A percentile compares a stretch with the other conserved stretches of the same genome.
phyloP scores from a whole-genome alignment of 2,888 invertebrate species.

The Cyclophora albipunctata region DNA sequence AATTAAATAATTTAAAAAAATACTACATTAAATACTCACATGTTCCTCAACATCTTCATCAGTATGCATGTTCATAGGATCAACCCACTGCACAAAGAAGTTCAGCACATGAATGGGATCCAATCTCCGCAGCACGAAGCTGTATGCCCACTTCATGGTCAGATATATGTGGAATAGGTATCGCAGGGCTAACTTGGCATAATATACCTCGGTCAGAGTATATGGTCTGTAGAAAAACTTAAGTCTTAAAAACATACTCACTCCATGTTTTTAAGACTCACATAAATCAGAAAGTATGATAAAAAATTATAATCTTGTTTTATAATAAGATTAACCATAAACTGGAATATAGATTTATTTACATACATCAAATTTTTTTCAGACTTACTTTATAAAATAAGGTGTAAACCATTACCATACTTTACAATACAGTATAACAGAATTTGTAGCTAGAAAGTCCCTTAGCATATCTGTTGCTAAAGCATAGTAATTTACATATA shows the following conservation, averaged over 20 bases:
- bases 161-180: slow-evolving; percentile 42
- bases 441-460: too few species aligned
- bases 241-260: too few species aligned
- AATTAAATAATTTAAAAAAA: background rate
- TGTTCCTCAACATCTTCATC: slow-evolving; percentile 31
- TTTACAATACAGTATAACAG: too few species aligned
- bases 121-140: slow-evolving; percentile 23
- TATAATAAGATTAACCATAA: slow-evolving; percentile 9
- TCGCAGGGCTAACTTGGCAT: slow-evolving; percentile 40
- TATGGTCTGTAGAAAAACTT: slow-evolving; percentile 35
- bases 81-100: slow-evolving; percentile 53
- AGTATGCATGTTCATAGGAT: slow-evolving; percentile 34
- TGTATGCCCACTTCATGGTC: slow-evolving; percentile 42
- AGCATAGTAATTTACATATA: too few species aligned
- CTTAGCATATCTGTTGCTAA: background rate
- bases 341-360: slow-evolving; percentile 27
- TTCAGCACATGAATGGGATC: slow-evolving; percentile 41
- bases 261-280: too few species aligned
- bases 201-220: slow-evolving; percentile 47
- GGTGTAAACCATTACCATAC: too few species aligned
- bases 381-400: slow-evolving; percentile 1
- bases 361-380: slow-evolving; percentile 15
- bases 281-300: too few species aligned
- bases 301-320: too few species aligned
- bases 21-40: slow-evolving; percentile 24